Conservation (phyloP, 2,797 vertebrate species). For the Gymnopithys bicolor region DNA sequence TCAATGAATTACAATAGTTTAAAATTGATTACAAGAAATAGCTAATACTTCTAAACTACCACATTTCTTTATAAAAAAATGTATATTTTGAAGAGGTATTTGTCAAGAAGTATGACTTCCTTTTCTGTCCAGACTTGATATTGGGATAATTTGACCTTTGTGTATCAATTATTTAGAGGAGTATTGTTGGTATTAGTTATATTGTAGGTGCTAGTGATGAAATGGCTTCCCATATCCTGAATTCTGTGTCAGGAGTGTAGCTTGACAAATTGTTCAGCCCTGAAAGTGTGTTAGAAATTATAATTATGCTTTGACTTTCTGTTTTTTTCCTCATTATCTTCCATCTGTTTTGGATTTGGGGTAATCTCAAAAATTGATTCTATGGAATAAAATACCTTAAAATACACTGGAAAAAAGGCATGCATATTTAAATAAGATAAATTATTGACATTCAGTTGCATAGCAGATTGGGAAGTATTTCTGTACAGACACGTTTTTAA, state of each 20-base stretch:
- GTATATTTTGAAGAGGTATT: not conserved
- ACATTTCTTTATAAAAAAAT: not conserved
- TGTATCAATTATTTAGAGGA: not conserved
- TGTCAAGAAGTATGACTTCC: not conserved
- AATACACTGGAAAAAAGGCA: not conserved
- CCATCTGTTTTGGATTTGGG: constrained; percentile 51
- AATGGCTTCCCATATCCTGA: not conserved
- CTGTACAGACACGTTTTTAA: not conserved
- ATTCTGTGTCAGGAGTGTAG: not conserved
- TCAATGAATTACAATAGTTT: not conserved
- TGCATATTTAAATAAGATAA: constrained; percentile 25
- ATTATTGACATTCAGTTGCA: constrained; percentile 15
- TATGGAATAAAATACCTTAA: constrained; percentile 13
- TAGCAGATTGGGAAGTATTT: not conserved
- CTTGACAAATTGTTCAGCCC: constrained; percentile 23
- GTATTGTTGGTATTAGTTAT: not conserved
- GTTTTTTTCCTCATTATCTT: constrained; percentile 46
- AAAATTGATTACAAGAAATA: not conserved
- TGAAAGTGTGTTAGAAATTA: constrained; percentile 17
- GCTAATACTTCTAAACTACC: not conserved
- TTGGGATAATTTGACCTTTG: not conserved
- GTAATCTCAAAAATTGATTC: constrained; percentile 8
- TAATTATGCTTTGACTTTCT: constrained; percentile 22
- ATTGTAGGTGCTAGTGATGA: not conserved
- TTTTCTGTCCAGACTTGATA: not conserved